phyloP scores from a whole-genome alignment of 2,113 vertebrate genomes.

The Brienomyrus longianalis region DNA sequence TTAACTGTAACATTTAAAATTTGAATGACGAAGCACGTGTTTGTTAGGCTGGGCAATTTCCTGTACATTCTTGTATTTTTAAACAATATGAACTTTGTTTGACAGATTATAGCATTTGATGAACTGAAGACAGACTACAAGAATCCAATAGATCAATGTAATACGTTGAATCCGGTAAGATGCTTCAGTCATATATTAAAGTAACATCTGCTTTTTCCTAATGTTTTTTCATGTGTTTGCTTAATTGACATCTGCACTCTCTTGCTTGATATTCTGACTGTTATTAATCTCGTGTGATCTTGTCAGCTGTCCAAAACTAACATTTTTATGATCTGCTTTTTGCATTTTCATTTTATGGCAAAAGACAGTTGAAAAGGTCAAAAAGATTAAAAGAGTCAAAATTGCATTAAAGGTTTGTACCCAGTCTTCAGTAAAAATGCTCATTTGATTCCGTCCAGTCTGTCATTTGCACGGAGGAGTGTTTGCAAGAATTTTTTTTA shows the following conservation, averaged over 20 bases:
- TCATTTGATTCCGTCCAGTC: conserved; percentile 62
- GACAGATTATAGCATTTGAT: conserved; percentile 96
- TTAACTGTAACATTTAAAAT: background rate
- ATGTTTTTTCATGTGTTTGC: conserved; percentile 27
- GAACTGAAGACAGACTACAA: conserved; percentile 99
- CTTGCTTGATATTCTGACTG: conserved; percentile 67
- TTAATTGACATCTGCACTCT: conserved; percentile 55
- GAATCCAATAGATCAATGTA: conserved; percentile 99
- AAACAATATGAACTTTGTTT: conserved; percentile 22
- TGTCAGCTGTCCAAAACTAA: conserved; percentile 89
- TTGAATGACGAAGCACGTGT: background rate
- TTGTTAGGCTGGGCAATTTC: background rate
- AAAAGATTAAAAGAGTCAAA: conserved; percentile 99
- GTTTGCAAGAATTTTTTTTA: conserved; percentile 72
- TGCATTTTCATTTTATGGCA: conserved; percentile 64
- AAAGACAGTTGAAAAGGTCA: conserved; percentile 99
- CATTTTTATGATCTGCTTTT: conserved; percentile 80
- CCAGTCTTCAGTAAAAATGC: conserved; percentile 71
- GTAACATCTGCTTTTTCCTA: conserved; percentile 47
- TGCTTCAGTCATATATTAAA: background rate
- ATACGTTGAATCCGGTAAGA: conserved; percentile 90
- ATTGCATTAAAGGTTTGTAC: conserved; percentile 99
- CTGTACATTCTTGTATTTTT: background rate
- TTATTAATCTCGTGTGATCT: conserved; percentile 75
- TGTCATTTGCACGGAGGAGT: conserved; percentile 68